Evolutionary conservation across 2,888 invertebrate genomes (phyloP).

Genomic region (Drosophila hawaiiensis): DNA sequence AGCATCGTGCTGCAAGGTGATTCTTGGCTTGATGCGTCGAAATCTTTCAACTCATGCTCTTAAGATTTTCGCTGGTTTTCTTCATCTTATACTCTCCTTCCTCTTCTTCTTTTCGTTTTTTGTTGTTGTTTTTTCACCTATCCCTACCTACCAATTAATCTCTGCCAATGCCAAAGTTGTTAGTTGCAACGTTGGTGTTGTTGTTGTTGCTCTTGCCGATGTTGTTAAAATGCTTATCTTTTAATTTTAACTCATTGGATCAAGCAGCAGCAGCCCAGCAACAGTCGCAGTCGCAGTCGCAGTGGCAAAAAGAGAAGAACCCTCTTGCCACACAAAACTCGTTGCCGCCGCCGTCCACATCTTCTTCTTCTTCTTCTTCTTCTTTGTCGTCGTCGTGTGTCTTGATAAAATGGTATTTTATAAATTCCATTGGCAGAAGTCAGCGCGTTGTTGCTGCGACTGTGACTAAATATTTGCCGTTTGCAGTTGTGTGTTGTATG

Average conservation of each 20-base stretch:
- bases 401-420: slow-evolving; percentile 83
- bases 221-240: slow-evolving; percentile 85
- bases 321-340: slow-evolving; percentile 57
- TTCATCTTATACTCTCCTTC: slow-evolving; percentile 29
- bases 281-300: slow-evolving; percentile 48
- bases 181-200: slow-evolving; percentile 73
- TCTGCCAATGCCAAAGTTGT: slow-evolving; percentile 84
- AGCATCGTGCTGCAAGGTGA: slow-evolving; percentile 70
- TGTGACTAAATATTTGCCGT: slow-evolving; percentile 56
- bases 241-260: slow-evolving; percentile 84
- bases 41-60: slow-evolving; percentile 80
- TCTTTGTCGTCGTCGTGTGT: slow-evolving; percentile 70
- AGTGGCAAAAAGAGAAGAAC: not conserved
- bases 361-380: slow-evolving; percentile 17
- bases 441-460: slow-evolving; percentile 50
- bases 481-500: slow-evolving; percentile 12
- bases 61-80: slow-evolving; percentile 58
- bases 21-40: slow-evolving; percentile 75
- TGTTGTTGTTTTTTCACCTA: slow-evolving; percentile 68
- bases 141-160: slow-evolving; percentile 84
- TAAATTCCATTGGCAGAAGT: slow-evolving; percentile 80
- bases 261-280: slow-evolving; percentile 70
- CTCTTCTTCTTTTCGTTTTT: slow-evolving; percentile 5
- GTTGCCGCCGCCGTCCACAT: slow-evolving; percentile 38
- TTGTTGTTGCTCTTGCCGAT: slow-evolving; percentile 59